Evolutionary conservation across 2,888 invertebrate genomes (phyloP).

Genomic region (Caenorhabditis imperialis): DNA sequence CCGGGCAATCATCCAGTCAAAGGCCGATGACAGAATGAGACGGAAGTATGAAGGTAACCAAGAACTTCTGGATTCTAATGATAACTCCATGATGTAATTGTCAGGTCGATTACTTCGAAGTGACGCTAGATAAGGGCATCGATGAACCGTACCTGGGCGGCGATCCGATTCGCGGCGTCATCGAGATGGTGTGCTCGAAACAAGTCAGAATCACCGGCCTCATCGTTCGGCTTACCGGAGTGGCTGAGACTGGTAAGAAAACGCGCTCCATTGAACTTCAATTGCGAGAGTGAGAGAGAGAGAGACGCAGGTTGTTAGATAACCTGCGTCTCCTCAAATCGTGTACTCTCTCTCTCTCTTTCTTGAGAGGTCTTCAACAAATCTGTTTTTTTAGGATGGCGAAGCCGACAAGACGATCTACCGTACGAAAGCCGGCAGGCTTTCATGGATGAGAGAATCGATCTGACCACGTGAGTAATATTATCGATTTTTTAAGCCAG

Average conservation of each 20-base stretch:
- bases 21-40: conserved; percentile 52
- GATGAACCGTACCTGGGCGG: conserved; percentile 71
- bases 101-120: conserved; percentile 74
- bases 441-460: conserved; percentile 73
- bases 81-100: conserved; percentile 17
- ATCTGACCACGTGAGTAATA: conserved; percentile 69
- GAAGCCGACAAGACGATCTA: conserved; percentile 68
- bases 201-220: conserved; percentile 68
- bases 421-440: conserved; percentile 72
- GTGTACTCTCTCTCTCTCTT: too few species aligned
- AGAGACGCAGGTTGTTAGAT: too few species aligned
- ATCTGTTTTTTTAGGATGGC: conserved; percentile 63
- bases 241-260: conserved; percentile 52
- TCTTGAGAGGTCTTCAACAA: too few species aligned
- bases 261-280: too few species aligned
- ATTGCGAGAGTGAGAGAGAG: too few species aligned
- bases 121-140: conserved; percentile 67
- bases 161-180: conserved; percentile 66
- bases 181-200: conserved; percentile 68
- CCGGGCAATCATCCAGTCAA: not conserved
- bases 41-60: conserved; percentile 47
- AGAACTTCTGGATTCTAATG: not conserved
- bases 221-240: conserved; percentile 66
- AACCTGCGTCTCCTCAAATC: too few species aligned
- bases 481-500: too few species aligned